Percentiles rank a stretch among this genome's conserved stretches.
Evolutionary conservation across 2,888 invertebrate species (phyloP).

Genomic region (Ichneumon xanthorius): DNA sequence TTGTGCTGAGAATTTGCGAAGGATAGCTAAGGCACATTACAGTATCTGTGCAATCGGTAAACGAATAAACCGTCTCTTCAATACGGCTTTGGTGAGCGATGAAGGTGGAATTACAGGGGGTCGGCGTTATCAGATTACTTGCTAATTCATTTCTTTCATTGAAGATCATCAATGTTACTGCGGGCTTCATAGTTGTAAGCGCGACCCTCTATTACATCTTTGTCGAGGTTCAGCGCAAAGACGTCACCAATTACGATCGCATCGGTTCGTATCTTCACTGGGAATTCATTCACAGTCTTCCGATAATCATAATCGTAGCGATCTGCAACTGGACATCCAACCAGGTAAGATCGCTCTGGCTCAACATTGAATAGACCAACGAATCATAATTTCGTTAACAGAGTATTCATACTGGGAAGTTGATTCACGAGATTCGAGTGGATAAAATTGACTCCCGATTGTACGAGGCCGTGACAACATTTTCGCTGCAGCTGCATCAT

Average conservation of each 20-base stretch:
- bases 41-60: constrained; percentile 56
- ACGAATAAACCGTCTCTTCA: constrained; percentile 47
- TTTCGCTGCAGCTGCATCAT: constrained; percentile 76
- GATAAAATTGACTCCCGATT: constrained; percentile 49
- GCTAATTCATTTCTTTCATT: neutral
- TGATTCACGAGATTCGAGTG: constrained; percentile 58
- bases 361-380: neutral
- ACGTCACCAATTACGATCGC: neutral
- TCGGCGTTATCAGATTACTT: neutral
- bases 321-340: constrained; percentile 56
- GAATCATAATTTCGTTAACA: constrained; percentile 6
- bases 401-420: constrained; percentile 41
- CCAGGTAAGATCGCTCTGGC: neutral
- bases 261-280: neutral
- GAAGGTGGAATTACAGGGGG: neutral
- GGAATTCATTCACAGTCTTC: constrained; percentile 41
- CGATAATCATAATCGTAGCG: constrained; percentile 34
- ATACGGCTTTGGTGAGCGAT: constrained; percentile 52
- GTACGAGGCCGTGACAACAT: constrained; percentile 68
- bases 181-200: neutral
- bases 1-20: constrained; percentile 59
- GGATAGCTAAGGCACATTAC: constrained; percentile 55
- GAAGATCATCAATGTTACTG: neutral
- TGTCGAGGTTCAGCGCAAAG: neutral
- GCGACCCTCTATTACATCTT: neutral